A percentile compares a stretch with the other conserved stretches of the same genome.
These are phyloP conservation scores for Calliphora vomitoria DNA, from an alignment of 2,888 invertebrate species.

Conservation along the genomic window DNA sequence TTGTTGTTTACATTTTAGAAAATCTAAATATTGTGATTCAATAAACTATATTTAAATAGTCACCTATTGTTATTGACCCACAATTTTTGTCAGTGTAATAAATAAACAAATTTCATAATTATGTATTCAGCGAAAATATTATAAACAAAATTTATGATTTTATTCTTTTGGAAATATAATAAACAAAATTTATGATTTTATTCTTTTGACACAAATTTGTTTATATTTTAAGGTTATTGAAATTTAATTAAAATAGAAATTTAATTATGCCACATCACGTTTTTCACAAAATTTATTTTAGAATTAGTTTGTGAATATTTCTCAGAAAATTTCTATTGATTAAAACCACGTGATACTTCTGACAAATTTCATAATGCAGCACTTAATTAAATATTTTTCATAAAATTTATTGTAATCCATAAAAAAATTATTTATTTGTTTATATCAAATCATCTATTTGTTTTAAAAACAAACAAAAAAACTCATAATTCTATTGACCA, in stretches of 20 bases:
- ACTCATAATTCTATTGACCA: slow-evolving; percentile 1
- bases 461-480: slow-evolving; percentile 1
- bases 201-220: slow-evolving; percentile 53
- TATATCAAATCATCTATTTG: slow-evolving; percentile 4
- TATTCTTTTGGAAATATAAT: slow-evolving; percentile 37
- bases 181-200: slow-evolving; percentile 11
- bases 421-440: slow-evolving; percentile 18
- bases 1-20: too few species aligned
- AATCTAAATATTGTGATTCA: too few species aligned
- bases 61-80: too few species aligned
- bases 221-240: slow-evolving; percentile 20
- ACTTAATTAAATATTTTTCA: slow-evolving; percentile 5
- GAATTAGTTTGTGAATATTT: background rate
- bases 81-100: background rate
- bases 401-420: background rate
- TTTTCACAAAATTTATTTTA: slow-evolving; percentile 1
- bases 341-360: background rate
- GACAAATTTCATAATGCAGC: background rate
- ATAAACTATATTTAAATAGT: too few species aligned
- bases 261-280: slow-evolving; percentile 13
- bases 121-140: slow-evolving; percentile 17
- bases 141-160: slow-evolving; percentile 15
- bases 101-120: slow-evolving; percentile 3
- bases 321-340: background rate
- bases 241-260: slow-evolving; percentile 18